Evolutionary conservation across 53 echinoderm and acorn worm species (phyloP), one percentile per base, ranked within the genome.

Genomic region (Arbacia lixula): DNA sequence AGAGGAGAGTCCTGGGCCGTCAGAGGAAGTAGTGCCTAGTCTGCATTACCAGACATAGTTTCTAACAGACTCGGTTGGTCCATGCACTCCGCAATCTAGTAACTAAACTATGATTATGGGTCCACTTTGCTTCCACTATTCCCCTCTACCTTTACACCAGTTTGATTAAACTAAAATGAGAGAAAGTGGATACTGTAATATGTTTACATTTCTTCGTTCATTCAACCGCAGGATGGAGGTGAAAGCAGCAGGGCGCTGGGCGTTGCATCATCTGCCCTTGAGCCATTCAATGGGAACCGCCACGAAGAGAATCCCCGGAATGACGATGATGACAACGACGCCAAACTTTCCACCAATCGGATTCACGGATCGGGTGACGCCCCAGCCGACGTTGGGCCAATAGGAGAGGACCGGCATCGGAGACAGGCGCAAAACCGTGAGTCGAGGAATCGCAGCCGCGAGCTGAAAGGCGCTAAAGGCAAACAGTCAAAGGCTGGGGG

Each of bases 401-500:
- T 25, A 19, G 21, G 49, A 2, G 12, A 12, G 17, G n/a, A n/a
- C n/a, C 11, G 71, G 50, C 26, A 38, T 43, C 39, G 46, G 42
- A 40, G 71, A 29, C 71, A 71, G 71, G 29, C 71, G 42, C 27
- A 71, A 71, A 71, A 71, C 41, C 71, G 71, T 71, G 71, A 71
- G 71, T 71, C 71, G 1, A 24, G 46, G 29, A 71, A 68, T 14
- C 46, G 46, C 46, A 46, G 14, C 46, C 46, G 46, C 46, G 8
- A 46, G 4, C 21, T 5, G n/a, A 35, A 37, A 20, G 24, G 38
- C 26, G 39, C 41, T 29, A 66, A 66, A 37, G 36, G 66, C 20
- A 38, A 66, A 21, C 36, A 2, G 17, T n/a, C n/a, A n/a, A n/a
- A n/a, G n/a, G 8, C 8, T 14, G 46, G 14, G 46, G 14, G 46